phyloP scores from a whole-genome alignment of 2,888 invertebrate species.

The Macrosiphum euphorbiae region DNA sequence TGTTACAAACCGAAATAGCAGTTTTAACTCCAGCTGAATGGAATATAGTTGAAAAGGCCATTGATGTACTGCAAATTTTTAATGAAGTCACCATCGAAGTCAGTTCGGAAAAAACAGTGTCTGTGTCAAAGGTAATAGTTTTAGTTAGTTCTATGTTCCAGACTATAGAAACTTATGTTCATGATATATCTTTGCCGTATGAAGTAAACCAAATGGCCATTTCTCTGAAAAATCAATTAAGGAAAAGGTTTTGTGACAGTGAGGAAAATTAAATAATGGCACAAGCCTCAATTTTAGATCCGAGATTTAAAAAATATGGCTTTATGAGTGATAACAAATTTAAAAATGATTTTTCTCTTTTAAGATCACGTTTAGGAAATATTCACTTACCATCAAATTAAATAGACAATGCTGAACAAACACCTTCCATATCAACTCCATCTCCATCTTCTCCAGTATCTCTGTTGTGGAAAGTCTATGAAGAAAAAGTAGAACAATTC shows the following conservation, averaged over 20 bases:
- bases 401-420: no score
- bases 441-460: no score
- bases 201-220: conserved; percentile 19
- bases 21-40: no score
- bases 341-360: conserved; percentile 21
- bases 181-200: conserved; percentile 17
- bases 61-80: no score
- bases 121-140: no score
- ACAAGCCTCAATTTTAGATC: conserved; percentile 59
- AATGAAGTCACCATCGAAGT: no score
- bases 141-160: conserved; percentile 40
- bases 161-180: conserved; percentile 14
- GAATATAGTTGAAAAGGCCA: no score
- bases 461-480: no score
- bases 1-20: no score
- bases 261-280: conserved; percentile 61
- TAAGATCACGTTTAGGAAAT: conserved; percentile 25
- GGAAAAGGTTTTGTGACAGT: conserved; percentile 64
- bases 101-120: no score
- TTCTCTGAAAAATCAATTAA: conserved; percentile 60
- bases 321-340: background rate
- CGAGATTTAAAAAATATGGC: conserved; percentile 60
- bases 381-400: background rate
- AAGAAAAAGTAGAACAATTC: no score
- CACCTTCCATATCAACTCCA: no score